Base-by-base conservation (phyloP, 2,888 invertebrate species). In the Limenitis camilla region DNA sequence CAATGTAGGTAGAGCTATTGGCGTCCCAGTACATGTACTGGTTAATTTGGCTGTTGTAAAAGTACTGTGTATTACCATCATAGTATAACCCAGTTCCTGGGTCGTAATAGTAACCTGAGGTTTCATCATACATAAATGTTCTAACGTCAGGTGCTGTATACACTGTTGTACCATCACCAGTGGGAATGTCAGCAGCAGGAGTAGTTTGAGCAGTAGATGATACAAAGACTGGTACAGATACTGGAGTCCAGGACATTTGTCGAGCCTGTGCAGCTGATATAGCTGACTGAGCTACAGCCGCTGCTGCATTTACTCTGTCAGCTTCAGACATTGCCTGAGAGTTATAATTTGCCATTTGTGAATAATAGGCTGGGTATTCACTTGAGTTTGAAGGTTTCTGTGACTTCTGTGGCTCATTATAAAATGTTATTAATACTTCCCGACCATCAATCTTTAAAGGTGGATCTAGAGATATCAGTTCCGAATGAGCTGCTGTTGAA, bases 1-100 rank as follows among this genome's bases (percentile, higher is more conserved):
- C 82, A 27, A 89, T 76, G 63, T 93, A 93, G 0, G 92, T 92
- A 54, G 88, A 88, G 38, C 88, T 90, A 0, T 91, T 89, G 1
- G 92, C 90, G 81, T 98, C 97, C 97, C 98, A 99, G 73, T 98
- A 99, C 71, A 98, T 90, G 79, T 97, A 99, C 71, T 96, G 94
- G 62, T 93, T 94, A 0, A 93, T 93, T 63, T 94, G 93, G 65
- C 95, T 93, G 77, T 99, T 98, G 85, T 94, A 99, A 79, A 98
- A 99, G 80, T 99, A 99, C 71, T 94, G 96, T 3, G 98, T 96
- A 65, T 92, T 95, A 0, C 97, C 93, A 87, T 99, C 99, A 76
- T 98, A 99, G 79, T 99, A 99, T 10, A 99, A 89, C 0, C 96
- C 96, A 1, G 99, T 98, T 1, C 90, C 87, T 0, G 96, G 92